Evolutionary conservation across 92 coral and sea anemone species (phyloP).

Genomic region (Meandrina meandrites): DNA sequence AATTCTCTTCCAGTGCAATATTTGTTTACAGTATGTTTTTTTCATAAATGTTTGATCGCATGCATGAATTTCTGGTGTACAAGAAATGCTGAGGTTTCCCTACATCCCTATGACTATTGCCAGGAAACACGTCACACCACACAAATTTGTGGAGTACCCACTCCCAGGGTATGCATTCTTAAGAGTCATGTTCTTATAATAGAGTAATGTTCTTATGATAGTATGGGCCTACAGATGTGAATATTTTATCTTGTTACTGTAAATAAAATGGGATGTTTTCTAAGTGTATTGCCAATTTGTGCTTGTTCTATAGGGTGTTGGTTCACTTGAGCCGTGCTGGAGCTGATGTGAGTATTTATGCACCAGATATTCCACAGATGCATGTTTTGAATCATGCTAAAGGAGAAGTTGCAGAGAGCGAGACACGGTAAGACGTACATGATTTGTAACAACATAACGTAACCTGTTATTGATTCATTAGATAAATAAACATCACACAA

Average conservation of each 20-base stretch:
- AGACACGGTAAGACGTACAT: slow-evolving; percentile 54
- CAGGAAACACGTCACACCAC: no score
- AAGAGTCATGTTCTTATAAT: no score
- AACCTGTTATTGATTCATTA: no score
- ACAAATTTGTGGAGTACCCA: no score
- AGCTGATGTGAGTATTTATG: slow-evolving; percentile 76
- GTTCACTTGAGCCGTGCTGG: slow-evolving; percentile 86
- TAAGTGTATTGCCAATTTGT: neutral
- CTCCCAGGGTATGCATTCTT: no score
- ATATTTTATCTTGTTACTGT: neutral
- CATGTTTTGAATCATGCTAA: slow-evolving; percentile 83
- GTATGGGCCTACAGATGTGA: neutral
- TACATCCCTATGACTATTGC: no score
- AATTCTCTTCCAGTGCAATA: no score
- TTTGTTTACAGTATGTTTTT: no score
- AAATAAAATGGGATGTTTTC: neutral
- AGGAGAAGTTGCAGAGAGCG: slow-evolving; percentile 66
- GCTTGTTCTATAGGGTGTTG: slow-evolving; percentile 43
- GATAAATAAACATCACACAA: no score
- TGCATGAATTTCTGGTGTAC: neutral
- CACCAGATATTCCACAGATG: slow-evolving; percentile 90
- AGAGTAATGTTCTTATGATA: neutral
- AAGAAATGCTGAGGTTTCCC: no score
- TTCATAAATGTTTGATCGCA: no score
- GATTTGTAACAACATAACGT: neutral